These are phyloP conservation scores for Microcebus murinus DNA, from an alignment of 2,113 vertebrate genomes.

Conservation along the genomic window DNA sequence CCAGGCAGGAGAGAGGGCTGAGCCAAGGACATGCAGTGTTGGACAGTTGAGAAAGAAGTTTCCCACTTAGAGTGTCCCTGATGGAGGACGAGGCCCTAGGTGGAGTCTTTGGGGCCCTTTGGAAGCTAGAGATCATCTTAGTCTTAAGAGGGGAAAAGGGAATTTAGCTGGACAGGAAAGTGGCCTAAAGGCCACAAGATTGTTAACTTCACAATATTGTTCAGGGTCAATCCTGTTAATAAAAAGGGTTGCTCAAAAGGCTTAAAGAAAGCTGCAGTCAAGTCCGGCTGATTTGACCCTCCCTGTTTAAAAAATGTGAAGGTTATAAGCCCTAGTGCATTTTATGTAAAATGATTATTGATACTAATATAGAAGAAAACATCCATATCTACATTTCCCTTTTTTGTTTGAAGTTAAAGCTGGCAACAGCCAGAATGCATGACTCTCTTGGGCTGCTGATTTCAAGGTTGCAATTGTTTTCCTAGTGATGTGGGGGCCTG, in stretches of 20 bases:
- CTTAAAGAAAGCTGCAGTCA: not conserved
- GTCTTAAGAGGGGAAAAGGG: not conserved
- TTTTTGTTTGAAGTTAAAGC: not conserved
- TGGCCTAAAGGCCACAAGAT: not conserved
- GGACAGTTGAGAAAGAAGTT: not conserved
- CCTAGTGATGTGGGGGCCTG: not conserved
- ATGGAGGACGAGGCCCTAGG: not conserved
- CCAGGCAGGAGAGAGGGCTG: not conserved
- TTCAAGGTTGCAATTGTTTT: conserved; percentile 10
- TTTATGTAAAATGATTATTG: conserved; percentile 28
- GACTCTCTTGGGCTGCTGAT: not conserved
- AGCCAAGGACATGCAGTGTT: not conserved
- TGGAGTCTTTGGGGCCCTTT: not conserved
- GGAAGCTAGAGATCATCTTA: not conserved
- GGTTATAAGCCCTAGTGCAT: not conserved
- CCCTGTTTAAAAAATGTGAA: not conserved
- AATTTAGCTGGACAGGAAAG: not conserved
- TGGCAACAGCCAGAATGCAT: not conserved
- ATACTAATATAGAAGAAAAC: not conserved
- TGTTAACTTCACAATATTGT: not conserved
- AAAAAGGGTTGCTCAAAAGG: conserved; percentile 11
- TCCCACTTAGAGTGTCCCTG: not conserved
- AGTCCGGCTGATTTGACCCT: not conserved
- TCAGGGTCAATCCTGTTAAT: not conserved
- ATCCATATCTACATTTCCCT: not conserved